Conservation (phyloP, 1,140 invertebrate species). For the Acromyrmex echinatior region DNA sequence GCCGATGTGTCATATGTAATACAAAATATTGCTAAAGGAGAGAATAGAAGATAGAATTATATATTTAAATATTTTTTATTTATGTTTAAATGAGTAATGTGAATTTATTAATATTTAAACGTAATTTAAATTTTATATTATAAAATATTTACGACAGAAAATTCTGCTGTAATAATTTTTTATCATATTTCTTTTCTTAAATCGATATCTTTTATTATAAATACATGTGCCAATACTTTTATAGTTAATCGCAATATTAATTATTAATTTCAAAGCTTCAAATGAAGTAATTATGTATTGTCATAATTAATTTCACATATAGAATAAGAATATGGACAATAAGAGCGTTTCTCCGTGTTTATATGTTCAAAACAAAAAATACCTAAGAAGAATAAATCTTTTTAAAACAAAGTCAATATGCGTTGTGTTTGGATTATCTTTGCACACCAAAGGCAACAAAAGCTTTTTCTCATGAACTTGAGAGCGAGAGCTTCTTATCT, state of each 20-base stretch:
- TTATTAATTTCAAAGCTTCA: not conserved
- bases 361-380: not conserved
- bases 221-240: not conserved
- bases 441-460: constrained; percentile 1
- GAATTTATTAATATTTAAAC: not conserved
- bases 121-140: not conserved
- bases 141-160: not conserved
- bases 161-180: not conserved
- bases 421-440: constrained; percentile 51
- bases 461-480: constrained; percentile 42
- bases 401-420: constrained; percentile 31
- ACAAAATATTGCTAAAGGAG: not conserved
- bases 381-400: not conserved
- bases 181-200: not conserved
- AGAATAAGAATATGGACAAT: constrained; percentile 1
- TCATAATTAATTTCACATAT: not conserved
- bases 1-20: constrained; percentile 9
- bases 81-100: not conserved
- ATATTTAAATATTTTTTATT: not conserved
- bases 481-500: constrained; percentile 30
- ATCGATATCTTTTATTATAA: not conserved
- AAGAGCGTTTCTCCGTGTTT: not conserved
- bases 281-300: not conserved
- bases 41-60: not conserved
- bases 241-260: not conserved